phyloP scores from a whole-genome alignment of 1,140 invertebrate species.

The Drosophila equinoxialis region DNA sequence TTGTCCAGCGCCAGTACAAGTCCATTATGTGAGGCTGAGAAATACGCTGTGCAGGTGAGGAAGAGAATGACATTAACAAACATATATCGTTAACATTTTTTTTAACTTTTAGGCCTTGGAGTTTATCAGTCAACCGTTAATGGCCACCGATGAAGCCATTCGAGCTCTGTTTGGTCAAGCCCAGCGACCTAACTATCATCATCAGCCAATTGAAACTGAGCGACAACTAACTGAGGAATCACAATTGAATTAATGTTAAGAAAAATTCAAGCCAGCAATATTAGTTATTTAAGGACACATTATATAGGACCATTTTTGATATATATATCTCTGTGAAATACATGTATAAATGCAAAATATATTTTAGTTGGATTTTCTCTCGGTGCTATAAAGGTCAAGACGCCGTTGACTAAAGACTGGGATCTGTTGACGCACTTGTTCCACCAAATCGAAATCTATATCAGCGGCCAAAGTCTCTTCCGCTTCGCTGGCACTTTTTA shows the following conservation, averaged over 20 bases:
- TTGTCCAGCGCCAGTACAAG: constrained; percentile 64
- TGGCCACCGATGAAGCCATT: constrained; percentile 81
- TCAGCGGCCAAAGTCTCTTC: constrained; percentile 90
- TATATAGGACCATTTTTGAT: constrained; percentile 6
- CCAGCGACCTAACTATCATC: constrained; percentile 56
- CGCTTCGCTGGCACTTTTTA: constrained; percentile 87
- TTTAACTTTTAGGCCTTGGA: constrained; percentile 62
- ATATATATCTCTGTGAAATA: constrained; percentile 32
- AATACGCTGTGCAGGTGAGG: constrained; percentile 77
- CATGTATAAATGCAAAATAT: constrained; percentile 39
- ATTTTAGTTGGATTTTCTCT: constrained; percentile 43
- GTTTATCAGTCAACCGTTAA: constrained; percentile 74
- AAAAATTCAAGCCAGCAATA: constrained; percentile 29
- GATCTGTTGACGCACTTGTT: constrained; percentile 92
- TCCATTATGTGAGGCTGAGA: constrained; percentile 79
- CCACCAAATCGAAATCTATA: constrained; percentile 89
- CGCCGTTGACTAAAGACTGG: constrained; percentile 91
- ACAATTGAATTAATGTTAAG: constrained; percentile 17
- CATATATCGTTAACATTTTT: neutral
- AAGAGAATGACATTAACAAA: neutral
- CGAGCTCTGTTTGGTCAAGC: constrained; percentile 77
- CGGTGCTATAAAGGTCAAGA: constrained; percentile 91
- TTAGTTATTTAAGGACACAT: constrained; percentile 27
- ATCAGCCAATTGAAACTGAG: constrained; percentile 4
- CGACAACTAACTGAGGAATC: constrained; percentile 5